A percentile compares a stretch with the other conserved stretches of the same genome.
phyloP scores from a whole-genome alignment of 92 coral and sea anemone species.

The Pocillopora grandis region DNA sequence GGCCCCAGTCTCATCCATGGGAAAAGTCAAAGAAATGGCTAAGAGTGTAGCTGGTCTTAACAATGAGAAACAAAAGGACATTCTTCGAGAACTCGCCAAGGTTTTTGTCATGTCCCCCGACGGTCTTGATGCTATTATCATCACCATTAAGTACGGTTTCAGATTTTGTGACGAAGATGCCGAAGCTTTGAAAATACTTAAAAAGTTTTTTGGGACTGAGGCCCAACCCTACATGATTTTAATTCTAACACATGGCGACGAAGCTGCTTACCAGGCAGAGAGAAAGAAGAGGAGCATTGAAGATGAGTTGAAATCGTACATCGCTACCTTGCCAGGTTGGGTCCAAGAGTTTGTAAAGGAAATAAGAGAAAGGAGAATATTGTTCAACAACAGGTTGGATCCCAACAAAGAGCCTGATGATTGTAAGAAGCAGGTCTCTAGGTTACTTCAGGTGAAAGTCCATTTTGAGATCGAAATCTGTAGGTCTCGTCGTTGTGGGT shows the following conservation, averaged over 20 bases:
- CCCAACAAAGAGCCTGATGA: constrained; percentile 15
- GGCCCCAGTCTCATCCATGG: too few species aligned
- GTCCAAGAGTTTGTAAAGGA: constrained; percentile 7
- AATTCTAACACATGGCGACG: constrained; percentile 30
- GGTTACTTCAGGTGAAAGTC: constrained; percentile 7
- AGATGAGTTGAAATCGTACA: background rate
- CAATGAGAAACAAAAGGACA: background rate
- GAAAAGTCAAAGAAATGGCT: too few species aligned
- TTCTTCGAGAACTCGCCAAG: constrained; percentile 1
- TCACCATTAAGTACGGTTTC: background rate
- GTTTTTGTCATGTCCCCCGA: constrained; percentile 29
- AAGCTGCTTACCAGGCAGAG: constrained; percentile 1
- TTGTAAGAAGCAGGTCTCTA: constrained; percentile 22
- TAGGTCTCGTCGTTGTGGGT: too few species aligned
- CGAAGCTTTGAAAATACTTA: constrained; percentile 4
- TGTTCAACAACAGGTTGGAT: constrained; percentile 20
- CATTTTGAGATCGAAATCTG: too few species aligned
- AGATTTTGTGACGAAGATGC: constrained; percentile 7
- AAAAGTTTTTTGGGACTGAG: background rate
- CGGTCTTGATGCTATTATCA: constrained; percentile 32
- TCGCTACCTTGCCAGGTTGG: background rate
- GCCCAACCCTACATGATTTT: background rate
- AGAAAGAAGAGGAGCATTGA: background rate
- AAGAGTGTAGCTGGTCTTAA: background rate
- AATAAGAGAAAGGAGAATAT: constrained; percentile 24